phyloP scores from a whole-genome alignment of 2,888 invertebrate genomes.

The Liposcelis brunnea region DNA sequence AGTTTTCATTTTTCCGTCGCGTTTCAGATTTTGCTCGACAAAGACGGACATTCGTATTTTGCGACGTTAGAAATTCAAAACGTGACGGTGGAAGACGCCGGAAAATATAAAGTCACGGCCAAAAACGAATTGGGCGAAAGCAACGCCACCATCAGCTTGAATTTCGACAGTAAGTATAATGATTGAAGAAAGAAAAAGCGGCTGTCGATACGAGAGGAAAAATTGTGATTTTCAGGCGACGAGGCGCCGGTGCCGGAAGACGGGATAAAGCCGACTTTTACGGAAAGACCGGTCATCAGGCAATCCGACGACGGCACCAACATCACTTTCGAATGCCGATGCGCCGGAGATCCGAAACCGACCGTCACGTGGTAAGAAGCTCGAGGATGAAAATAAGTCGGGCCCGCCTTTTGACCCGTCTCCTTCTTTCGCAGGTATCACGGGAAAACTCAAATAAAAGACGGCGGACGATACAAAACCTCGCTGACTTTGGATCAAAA shows the following conservation, averaged over 20 bases:
- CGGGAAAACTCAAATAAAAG: conserved; percentile 52
- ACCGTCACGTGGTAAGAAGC: conserved; percentile 73
- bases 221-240: conserved; percentile 46
- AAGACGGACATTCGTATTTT: conserved; percentile 86
- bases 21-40: conserved; percentile 65
- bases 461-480: conserved; percentile 70
- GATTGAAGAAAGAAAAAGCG: conserved; percentile 5
- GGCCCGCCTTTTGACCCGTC: too few species aligned
- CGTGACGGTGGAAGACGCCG: conserved; percentile 92
- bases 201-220: conserved; percentile 11
- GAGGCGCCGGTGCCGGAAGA: conserved; percentile 86
- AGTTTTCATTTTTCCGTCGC: conserved; percentile 21
- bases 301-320: conserved; percentile 92
- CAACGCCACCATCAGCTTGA: conserved; percentile 90
- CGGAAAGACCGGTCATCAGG: conserved; percentile 91
- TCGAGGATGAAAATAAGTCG: too few species aligned
- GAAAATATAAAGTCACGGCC: conserved; percentile 90
- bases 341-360: conserved; percentile 94
- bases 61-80: conserved; percentile 84
- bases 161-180: conserved; percentile 86
- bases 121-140: conserved; percentile 97
- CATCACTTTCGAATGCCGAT: conserved; percentile 92
- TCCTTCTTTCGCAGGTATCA: conserved; percentile 33
- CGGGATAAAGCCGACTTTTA: conserved; percentile 93
- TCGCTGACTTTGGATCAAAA: conserved; percentile 77